Conservation (phyloP, 2,888 invertebrate genomes). For the Rhorus exstirpatorius region DNA sequence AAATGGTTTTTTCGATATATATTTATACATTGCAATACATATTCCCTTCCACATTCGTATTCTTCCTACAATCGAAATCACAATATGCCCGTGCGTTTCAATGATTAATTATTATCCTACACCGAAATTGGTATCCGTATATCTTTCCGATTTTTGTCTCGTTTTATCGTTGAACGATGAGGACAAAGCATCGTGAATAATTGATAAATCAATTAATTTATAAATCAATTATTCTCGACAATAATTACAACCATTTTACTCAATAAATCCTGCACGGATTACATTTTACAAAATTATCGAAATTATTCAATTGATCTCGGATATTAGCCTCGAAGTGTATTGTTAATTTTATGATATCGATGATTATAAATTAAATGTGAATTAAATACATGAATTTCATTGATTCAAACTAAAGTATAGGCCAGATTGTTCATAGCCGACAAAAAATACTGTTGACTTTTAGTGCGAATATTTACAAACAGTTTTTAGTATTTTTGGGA, state of each 20-base stretch:
- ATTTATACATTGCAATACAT: constrained; percentile 4
- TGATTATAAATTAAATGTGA: too few species aligned
- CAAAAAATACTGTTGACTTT: background rate
- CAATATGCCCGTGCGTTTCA: background rate
- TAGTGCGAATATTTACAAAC: background rate
- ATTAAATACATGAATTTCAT: background rate
- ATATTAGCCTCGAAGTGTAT: too few species aligned
- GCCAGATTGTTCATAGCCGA: background rate
- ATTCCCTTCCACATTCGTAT: background rate
- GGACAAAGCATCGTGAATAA: too few species aligned
- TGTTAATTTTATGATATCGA: too few species aligned
- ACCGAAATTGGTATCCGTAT: background rate
- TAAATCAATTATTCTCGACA: too few species aligned
- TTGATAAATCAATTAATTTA: too few species aligned
- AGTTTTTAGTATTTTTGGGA: background rate
- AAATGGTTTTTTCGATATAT: constrained; percentile 33
- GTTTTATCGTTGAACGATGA: background rate
- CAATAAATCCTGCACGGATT: too few species aligned
- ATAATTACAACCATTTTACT: too few species aligned
- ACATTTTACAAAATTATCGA: too few species aligned
- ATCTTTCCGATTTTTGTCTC: background rate
- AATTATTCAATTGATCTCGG: too few species aligned
- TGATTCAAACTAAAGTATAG: background rate
- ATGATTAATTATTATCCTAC: constrained; percentile 3
- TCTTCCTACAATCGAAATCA: constrained; percentile 6